Conservation (phyloP, 2,888 invertebrate species). For the Incurvaria masculella region DNA sequence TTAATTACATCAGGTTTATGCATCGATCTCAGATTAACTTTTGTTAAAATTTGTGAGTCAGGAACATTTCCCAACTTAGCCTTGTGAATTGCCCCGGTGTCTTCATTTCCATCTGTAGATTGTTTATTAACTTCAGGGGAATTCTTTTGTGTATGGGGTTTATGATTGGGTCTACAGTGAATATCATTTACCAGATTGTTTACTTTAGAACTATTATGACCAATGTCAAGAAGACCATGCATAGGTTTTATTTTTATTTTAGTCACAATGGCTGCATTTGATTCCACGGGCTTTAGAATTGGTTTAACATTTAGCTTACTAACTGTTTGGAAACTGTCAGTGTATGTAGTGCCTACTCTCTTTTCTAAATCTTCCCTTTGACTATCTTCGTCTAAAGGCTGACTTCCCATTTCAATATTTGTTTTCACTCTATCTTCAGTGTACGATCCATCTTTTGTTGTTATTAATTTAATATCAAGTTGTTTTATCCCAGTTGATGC, state of each 20-base stretch:
- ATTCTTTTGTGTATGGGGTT: background rate
- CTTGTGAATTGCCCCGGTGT: too few species aligned
- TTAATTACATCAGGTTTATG: too few species aligned
- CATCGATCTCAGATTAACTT: too few species aligned
- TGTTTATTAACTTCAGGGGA: too few species aligned
- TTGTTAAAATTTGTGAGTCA: too few species aligned
- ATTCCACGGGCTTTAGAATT: constrained; percentile 16
- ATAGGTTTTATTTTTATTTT: background rate
- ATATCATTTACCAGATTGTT: background rate
- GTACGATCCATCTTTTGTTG: too few species aligned
- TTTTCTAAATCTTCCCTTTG: too few species aligned
- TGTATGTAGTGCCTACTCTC: too few species aligned
- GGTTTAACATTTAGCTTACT: constrained; percentile 49
- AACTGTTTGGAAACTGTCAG: constrained; percentile 25
- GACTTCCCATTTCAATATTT: background rate
- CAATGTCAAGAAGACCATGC: too few species aligned
- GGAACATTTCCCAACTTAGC: too few species aligned
- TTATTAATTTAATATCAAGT: constrained; percentile 19
- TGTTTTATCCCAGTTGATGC: constrained; percentile 11
- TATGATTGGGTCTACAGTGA: background rate
- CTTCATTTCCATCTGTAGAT: too few species aligned
- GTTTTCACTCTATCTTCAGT: too few species aligned
- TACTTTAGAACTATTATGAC: background rate
- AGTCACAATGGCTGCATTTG: background rate
- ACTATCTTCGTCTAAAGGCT: constrained; percentile 36